phyloP scores from a whole-genome alignment of 2,888 invertebrate species.

The Neoaliturus tenellus region DNA sequence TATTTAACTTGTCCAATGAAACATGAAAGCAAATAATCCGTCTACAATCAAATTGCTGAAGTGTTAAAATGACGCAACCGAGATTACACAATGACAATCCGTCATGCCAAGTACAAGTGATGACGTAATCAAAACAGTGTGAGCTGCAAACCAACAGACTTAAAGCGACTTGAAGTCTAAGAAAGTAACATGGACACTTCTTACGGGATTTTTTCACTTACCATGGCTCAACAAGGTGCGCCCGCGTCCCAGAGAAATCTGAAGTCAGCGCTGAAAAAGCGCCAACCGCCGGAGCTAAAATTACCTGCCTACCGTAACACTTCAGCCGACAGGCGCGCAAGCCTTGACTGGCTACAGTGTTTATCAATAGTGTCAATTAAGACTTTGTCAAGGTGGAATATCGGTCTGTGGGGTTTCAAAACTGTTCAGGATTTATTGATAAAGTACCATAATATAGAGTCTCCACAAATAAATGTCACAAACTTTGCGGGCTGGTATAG shows the following conservation, averaged over 20 bases:
- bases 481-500: too few species aligned
- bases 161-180: too few species aligned
- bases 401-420: too few species aligned
- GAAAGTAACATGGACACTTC: too few species aligned
- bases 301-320: constrained; percentile 2
- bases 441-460: too few species aligned
- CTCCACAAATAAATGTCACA: too few species aligned
- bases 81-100: neutral
- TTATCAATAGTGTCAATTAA: neutral
- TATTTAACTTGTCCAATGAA: too few species aligned
- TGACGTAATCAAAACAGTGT: neutral
- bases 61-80: neutral
- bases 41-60: too few species aligned
- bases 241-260: too few species aligned
- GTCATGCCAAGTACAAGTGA: neutral
- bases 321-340: neutral
- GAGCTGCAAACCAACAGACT: neutral
- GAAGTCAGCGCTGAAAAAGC: too few species aligned
- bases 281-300: neutral
- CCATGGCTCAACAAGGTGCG: neutral
- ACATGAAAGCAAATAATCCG: too few species aligned
- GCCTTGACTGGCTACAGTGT: neutral
- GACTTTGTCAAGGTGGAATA: neutral
- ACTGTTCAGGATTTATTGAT: neutral
- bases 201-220: too few species aligned